Evolutionary conservation across 2,113 vertebrate genomes (phyloP).

Genomic region (Proteles cristata): DNA sequence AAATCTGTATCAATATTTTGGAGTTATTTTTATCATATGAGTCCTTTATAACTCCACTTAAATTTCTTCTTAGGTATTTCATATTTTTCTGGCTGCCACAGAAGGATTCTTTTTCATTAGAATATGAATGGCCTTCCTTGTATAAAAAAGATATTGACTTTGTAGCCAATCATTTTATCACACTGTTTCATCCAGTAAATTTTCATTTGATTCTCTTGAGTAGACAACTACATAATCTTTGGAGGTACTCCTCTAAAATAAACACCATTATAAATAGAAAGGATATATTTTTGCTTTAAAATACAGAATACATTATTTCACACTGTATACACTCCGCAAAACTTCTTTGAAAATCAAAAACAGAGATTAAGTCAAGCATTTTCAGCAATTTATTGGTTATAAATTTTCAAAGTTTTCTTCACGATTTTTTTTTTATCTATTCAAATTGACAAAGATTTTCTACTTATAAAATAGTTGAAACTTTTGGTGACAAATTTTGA

Average conservation of each 20-base stretch:
- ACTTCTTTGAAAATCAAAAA: background rate
- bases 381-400: constrained; percentile 15
- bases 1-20: background rate
- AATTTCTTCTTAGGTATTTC: background rate
- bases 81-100: background rate
- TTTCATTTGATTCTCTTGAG: background rate
- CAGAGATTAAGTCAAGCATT: background rate
- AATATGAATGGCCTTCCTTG: background rate
- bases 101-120: background rate
- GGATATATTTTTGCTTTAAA: background rate
- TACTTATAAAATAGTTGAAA: background rate
- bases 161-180: background rate
- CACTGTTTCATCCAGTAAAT: background rate
- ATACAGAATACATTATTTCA: background rate
- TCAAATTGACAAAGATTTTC: background rate
- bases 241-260: background rate
- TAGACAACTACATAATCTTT: background rate
- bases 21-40: background rate
- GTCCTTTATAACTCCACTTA: background rate
- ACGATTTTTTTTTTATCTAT: background rate
- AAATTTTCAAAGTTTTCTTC: background rate
- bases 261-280: constrained; percentile 21
- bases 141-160: background rate
- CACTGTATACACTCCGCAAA: background rate
- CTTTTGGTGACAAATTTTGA: background rate